Conservation (phyloP, 2,113 vertebrate species). For the Hemicordylus capensis region DNA sequence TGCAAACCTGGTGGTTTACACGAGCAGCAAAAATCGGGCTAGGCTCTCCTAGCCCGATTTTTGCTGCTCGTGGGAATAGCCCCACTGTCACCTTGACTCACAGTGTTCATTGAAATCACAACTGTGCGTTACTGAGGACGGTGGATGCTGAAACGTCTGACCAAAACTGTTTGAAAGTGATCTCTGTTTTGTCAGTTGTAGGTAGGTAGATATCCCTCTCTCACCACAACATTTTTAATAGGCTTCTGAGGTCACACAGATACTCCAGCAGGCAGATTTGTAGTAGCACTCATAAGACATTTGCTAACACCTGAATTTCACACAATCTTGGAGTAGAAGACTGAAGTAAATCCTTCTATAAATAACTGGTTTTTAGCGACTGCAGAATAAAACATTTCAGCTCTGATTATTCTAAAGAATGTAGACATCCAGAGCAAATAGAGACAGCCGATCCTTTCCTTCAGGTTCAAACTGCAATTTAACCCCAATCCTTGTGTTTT, state of each 20-base stretch:
- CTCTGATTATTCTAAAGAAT: conserved; percentile 25
- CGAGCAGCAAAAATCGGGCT: too few relatives aligned
- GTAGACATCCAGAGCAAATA: conserved; percentile 27
- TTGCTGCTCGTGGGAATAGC: too few relatives aligned
- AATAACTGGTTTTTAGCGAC: not conserved
- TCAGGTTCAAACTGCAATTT: conserved; percentile 50
- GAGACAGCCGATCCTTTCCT: conserved; percentile 42
- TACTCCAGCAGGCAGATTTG: not conserved
- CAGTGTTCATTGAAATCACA: too few relatives aligned
- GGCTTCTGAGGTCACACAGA: not conserved
- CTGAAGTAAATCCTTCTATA: conserved; percentile 11
- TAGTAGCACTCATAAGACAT: not conserved
- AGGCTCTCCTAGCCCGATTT: too few relatives aligned
- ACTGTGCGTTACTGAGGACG: too few relatives aligned
- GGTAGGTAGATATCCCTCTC: not conserved
- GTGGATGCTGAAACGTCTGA: too few relatives aligned
- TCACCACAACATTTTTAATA: not conserved
- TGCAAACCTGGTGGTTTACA: too few relatives aligned
- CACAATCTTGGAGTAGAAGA: not conserved
- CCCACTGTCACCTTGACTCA: too few relatives aligned
- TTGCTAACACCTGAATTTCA: conserved; percentile 30
- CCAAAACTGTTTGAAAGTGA: too few relatives aligned
- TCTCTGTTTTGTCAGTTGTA: too few relatives aligned
- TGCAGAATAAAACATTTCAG: not conserved
- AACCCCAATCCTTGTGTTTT: conserved; percentile 50